These are phyloP conservation scores for Neocrepidodera transversa DNA, from an alignment of 2,888 invertebrate species.

Conservation along the genomic window DNA sequence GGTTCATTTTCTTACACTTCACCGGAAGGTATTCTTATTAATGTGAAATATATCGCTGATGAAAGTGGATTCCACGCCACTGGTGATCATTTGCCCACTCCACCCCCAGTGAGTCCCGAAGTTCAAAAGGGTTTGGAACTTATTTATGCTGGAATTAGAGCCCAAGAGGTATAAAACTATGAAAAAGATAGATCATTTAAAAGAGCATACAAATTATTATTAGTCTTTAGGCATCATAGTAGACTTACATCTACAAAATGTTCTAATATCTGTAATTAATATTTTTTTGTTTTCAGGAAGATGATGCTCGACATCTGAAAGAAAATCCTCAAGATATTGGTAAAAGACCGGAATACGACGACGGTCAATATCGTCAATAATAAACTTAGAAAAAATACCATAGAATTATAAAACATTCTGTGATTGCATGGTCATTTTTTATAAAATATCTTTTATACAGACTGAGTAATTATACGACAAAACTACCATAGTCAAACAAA, in stretches of 20 bases:
- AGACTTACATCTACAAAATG: background rate
- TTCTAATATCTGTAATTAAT: background rate
- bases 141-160: slow-evolving; percentile 83
- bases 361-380: slow-evolving; percentile 68
- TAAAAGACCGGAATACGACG: slow-evolving; percentile 63
- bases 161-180: slow-evolving; percentile 64
- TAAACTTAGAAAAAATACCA: background rate
- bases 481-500: no score
- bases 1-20: slow-evolving; percentile 83
- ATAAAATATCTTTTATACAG: slow-evolving; percentile 18
- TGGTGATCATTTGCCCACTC: slow-evolving; percentile 84
- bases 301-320: slow-evolving; percentile 65
- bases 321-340: slow-evolving; percentile 63
- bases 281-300: slow-evolving; percentile 61
- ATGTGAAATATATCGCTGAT: slow-evolving; percentile 80
- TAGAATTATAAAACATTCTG: slow-evolving; percentile 22
- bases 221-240: background rate
- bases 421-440: slow-evolving; percentile 28
- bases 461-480: slow-evolving; percentile 16
- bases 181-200: background rate
- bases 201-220: background rate
- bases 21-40: slow-evolving; percentile 78
- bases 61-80: slow-evolving; percentile 82
- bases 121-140: slow-evolving; percentile 87
- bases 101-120: slow-evolving; percentile 82